Evolutionary conservation across 1,140 invertebrate genomes (phyloP).

Genomic region (Macrosteles quadrilineatus): DNA sequence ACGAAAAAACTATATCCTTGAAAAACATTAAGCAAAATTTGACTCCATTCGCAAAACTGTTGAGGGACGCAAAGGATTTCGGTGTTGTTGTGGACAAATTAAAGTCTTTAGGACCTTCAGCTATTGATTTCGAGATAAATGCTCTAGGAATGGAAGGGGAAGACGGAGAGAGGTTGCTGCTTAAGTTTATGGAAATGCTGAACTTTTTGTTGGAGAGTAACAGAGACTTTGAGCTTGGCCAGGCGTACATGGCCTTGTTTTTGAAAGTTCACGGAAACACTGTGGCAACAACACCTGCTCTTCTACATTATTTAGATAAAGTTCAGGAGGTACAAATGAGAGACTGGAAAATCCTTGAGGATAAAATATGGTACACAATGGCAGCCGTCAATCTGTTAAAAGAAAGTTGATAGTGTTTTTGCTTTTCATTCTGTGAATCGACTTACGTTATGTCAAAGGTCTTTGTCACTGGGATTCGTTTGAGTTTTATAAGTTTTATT

Average conservation of each 20-base stretch:
- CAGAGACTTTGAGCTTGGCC: constrained; percentile 87
- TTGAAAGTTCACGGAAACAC: constrained; percentile 78
- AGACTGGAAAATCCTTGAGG: constrained; percentile 74
- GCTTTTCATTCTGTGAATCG: background rate
- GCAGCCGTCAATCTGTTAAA: constrained; percentile 64
- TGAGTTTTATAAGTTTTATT: no score
- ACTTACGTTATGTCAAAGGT: no score
- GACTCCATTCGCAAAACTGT: constrained; percentile 64
- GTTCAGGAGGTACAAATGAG: constrained; percentile 60
- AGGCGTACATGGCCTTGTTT: constrained; percentile 90
- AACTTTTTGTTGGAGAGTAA: constrained; percentile 71
- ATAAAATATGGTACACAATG: constrained; percentile 60
- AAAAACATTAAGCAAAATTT: constrained; percentile 57
- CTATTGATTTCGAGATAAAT: constrained; percentile 88
- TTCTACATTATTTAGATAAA: constrained; percentile 59
- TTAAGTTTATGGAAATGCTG: constrained; percentile 80
- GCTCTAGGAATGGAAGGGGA: constrained; percentile 71
- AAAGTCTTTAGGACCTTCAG: constrained; percentile 80
- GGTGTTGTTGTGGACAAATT: constrained; percentile 66
- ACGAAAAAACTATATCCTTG: constrained; percentile 42
- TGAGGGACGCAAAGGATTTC: constrained; percentile 56
- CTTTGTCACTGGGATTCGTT: no score
- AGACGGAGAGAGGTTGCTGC: constrained; percentile 67
- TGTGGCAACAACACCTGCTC: constrained; percentile 58
- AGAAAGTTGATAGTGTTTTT: constrained; percentile 27